Conservation (phyloP, 1,140 invertebrate species). For the Stegodyphus mimosarum region DNA sequence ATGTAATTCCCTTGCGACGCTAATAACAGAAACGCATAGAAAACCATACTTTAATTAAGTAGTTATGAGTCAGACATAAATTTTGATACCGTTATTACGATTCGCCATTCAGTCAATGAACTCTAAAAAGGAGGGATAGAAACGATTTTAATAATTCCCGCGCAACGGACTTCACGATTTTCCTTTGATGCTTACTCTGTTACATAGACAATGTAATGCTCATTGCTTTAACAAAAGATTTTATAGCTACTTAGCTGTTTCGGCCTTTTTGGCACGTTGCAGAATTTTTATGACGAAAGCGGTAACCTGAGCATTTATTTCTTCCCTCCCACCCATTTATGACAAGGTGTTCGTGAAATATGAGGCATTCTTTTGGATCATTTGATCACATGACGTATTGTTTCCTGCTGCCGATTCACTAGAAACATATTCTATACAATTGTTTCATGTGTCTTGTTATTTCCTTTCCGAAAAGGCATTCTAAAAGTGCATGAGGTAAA, state of each 20-base stretch:
- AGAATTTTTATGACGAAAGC: neutral
- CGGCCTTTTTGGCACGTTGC: neutral
- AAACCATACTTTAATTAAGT: no score
- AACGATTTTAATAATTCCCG: no score
- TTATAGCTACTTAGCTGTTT: neutral
- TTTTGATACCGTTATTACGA: no score
- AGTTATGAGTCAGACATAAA: no score
- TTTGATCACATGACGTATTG: neutral
- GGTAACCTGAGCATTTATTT: neutral
- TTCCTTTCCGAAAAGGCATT: no score
- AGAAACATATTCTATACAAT: neutral
- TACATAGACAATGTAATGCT: neutral
- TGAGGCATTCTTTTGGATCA: neutral
- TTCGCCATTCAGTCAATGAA: no score
- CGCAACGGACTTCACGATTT: no score
- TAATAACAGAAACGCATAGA: no score
- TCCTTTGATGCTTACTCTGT: no score
- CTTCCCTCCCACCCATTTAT: neutral
- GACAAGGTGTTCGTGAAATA: neutral
- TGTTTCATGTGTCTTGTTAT: neutral
- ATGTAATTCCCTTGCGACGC: no score
- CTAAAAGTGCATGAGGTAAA: no score
- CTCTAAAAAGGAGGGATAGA: no score
- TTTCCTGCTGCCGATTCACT: neutral
- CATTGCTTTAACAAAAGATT: neutral